Evolutionary conservation across 2,113 vertebrate genomes (phyloP).

Genomic region (Catharus fuscescens): DNA sequence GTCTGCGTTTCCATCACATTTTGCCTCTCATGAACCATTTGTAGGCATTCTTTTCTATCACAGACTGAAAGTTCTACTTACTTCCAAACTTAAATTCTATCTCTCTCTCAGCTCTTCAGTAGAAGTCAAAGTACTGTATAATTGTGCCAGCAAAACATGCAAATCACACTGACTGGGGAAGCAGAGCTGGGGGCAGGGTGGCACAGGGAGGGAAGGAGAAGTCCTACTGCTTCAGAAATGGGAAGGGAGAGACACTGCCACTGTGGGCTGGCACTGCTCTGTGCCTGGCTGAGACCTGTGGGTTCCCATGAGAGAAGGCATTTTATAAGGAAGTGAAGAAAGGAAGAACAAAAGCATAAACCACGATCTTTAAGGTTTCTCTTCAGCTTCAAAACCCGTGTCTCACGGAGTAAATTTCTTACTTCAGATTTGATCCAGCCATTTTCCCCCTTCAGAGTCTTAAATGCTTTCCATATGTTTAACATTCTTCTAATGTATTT

Average conservation of each 20-base stretch:
- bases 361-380: neutral
- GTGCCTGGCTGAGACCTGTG: neutral
- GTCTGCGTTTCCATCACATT: neutral
- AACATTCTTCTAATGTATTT: conserved; percentile 27
- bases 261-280: neutral
- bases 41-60: neutral
- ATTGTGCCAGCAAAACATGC: neutral
- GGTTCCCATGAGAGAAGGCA: neutral
- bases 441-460: neutral
- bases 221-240: neutral
- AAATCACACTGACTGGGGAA: neutral
- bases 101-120: neutral
- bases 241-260: neutral
- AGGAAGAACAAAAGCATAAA: neutral
- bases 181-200: neutral
- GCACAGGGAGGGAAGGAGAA: neutral
- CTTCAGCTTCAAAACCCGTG: neutral
- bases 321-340: neutral
- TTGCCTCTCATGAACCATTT: neutral
- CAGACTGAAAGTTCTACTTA: neutral
- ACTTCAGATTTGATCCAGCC: neutral
- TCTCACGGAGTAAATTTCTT: neutral
- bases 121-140: neutral
- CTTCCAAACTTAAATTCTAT: neutral
- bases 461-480: conserved; percentile 52